Evolutionary conservation across 2,113 vertebrate genomes (phyloP), one percentile per base, ranked within the genome.

Genomic region (Macrotis lagotis): DNA sequence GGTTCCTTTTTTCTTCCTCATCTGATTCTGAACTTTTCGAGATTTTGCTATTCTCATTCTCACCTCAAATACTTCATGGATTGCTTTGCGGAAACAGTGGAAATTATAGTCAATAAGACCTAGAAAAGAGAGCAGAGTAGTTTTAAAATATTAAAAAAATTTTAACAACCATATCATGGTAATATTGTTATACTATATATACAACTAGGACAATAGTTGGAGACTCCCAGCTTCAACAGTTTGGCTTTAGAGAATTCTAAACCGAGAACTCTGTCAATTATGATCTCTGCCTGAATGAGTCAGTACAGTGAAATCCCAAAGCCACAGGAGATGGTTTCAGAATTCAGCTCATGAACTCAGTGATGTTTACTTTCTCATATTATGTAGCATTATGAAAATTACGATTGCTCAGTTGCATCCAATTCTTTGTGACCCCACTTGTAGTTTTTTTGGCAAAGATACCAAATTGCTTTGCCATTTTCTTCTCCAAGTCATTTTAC

Each of bases 71-170:
- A 99, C 99, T 97, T 99, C 99, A 97, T 99, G 99, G 96, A 99
- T 99, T 97, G 99, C 99, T 97, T 99, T 99, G 97, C 99, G 99
- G 96, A 99, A 99, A 97, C 99, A 99, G 98, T 99, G 99, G 98
- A 99, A 99, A 98, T 99, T 99, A 98, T 99, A 99, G 98, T 99
- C 99, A 95, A 99, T 99, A 66, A 99, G 98, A 95, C 99, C 99
- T 99, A 97, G 89, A 59, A 91, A 91, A 95, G 88, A 96, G 93
- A 95, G 96, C 47, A 98, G 89, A 97, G 97, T 95, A 22, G 91
- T 47, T 91, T 90, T n/a, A 25, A 53, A 96, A 50, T n/a, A 9
- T 48, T 37, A 22, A 9, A 25, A n/a, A 91, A 91, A 92, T 24
- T 1, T 83, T 51, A 83, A 90, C 4, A 12, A 50, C 37, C 48